Base-by-base conservation (phyloP, 2,797 vertebrate species). In the Meda fulgida region DNA sequence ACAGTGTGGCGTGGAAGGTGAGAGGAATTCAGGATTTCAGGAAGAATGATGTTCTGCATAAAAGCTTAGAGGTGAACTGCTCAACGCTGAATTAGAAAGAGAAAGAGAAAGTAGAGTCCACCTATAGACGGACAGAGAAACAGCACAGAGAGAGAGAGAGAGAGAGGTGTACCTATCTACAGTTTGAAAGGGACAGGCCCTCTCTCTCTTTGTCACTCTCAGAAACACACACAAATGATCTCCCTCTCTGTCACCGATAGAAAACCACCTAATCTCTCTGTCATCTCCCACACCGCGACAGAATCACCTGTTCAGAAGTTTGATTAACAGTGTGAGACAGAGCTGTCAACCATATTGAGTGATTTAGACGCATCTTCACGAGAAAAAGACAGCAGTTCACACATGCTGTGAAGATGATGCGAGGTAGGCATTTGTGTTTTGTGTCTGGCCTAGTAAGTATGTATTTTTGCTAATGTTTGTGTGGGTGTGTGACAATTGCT, bases 361-460 rank as follows among this genome's bases (percentile, higher is more conserved):
- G 67, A 84, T 82, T 79, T 70, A 70, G 84, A 78, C 48, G 48
- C 51, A 63, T 36, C 72, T 81, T 75, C 67, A 14, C 31, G 29
- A 75, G 85, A 72, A 78, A 87, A 69, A 83, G 87, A 82, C 77
- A 80, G 76, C 38, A n/a, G 80, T 86, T 87, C 76, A 85, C 65
- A 58, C 77, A 40, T 80, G 65, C 84, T 85, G 92, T 92, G 92
- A 94, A 92, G 93, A 96, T 93, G 93, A 95, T 94, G 94, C 92
- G 94, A 96, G 95, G 95, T 96, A 96, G 93, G 95, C 90, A 92
- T 85, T 92, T 87, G 21, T 86, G 71, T 80, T 51, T 88, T 82
- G 55, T 84, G 40, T 88, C 5, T 86, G 40, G 43, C 85, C 66
- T 60, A 76, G 36, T 55, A 79, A 51, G 31, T 53, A 38, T 84